Percentiles rank a stretch among this genome's conserved stretches.
phyloP scores from a whole-genome alignment of 2,888 invertebrate species.

The Dilophus febrilis region DNA sequence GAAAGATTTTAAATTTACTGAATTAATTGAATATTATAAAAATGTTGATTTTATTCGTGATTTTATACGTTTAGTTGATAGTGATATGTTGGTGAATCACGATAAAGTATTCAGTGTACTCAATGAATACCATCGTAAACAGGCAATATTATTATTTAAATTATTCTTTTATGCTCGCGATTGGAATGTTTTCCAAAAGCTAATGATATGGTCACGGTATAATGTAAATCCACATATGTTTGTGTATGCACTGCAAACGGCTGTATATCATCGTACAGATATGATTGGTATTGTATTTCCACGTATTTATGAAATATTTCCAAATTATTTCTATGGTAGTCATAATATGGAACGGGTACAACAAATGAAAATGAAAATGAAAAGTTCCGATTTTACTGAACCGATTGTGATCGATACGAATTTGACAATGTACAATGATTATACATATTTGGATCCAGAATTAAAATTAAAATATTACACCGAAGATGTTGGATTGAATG shows the following conservation, averaged over 20 bases:
- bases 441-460: conserved; percentile 30
- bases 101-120: conserved; percentile 21
- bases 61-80: conserved; percentile 37
- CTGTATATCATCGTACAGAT: conserved; percentile 40
- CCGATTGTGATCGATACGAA: no score
- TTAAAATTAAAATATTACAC: conserved; percentile 47
- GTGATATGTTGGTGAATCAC: conserved; percentile 23
- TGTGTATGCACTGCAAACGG: conserved; percentile 41
- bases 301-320: conserved; percentile 49
- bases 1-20: no score
- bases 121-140: conserved; percentile 23
- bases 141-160: conserved; percentile 44
- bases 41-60: conserved; percentile 34
- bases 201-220: conserved; percentile 49
- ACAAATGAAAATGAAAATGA: conserved; percentile 1
- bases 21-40: conserved; percentile 8
- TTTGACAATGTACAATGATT: no score
- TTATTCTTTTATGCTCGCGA: conserved; percentile 52
- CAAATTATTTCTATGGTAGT: conserved; percentile 43
- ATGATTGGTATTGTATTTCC: conserved; percentile 40
- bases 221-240: conserved; percentile 44
- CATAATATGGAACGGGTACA: conserved; percentile 30
- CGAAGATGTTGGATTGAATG: conserved; percentile 50
- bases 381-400: neutral
- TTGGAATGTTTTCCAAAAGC: conserved; percentile 54